These are phyloP conservation scores for Coecobrya sp. DNA, from an alignment of 2,888 invertebrate genomes.

Conservation along the genomic window DNA sequence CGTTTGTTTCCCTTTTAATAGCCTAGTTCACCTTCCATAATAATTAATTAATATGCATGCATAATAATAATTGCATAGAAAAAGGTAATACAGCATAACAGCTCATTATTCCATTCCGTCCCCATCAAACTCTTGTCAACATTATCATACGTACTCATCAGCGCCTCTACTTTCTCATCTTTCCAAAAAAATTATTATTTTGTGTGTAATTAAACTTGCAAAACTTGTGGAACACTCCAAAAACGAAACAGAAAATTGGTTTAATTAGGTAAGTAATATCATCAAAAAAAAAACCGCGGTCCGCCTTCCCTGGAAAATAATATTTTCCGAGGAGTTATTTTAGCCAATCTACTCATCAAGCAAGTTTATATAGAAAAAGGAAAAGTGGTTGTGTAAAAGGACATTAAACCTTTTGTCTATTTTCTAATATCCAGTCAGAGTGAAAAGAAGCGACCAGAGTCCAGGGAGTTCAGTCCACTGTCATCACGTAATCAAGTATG, in stretches of 20 bases:
- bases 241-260: no score
- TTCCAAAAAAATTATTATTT: background rate
- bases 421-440: background rate
- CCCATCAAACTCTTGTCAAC: no score
- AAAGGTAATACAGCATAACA: background rate
- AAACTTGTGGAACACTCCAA: background rate
- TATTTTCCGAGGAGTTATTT: no score
- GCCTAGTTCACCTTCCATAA: constrained; percentile 64
- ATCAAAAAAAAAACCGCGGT: no score
- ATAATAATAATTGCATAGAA: constrained; percentile 19
- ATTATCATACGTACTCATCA: no score
- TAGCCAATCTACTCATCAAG: no score
- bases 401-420: constrained; percentile 35
- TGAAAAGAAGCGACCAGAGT: background rate
- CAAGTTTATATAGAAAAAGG: background rate
- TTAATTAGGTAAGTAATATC: no score
- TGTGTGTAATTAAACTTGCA: background rate
- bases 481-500: background rate
- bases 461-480: background rate
- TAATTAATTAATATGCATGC: constrained; percentile 61
- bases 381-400: background rate
- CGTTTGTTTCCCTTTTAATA: constrained; percentile 32
- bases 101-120: background rate
- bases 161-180: no score
- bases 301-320: no score